Evolutionary conservation across 2,888 invertebrate genomes (phyloP).

Genomic region (Acanthosepion lycidas): DNA sequence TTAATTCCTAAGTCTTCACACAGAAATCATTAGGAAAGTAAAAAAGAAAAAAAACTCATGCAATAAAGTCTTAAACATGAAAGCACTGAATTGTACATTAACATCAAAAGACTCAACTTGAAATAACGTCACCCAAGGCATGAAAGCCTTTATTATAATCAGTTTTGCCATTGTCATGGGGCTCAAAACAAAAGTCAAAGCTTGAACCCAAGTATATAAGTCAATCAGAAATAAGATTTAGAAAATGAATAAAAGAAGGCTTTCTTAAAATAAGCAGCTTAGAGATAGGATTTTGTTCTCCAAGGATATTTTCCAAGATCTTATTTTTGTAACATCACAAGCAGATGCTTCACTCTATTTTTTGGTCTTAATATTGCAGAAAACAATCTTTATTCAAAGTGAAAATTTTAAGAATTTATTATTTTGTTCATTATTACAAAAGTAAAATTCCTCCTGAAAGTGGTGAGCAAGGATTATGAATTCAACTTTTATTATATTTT

Average conservation of each 20-base stretch:
- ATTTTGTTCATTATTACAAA: background rate
- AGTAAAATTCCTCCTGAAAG: background rate
- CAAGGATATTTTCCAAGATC: background rate
- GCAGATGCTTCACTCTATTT: background rate
- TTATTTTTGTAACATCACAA: background rate
- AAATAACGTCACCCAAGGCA: constrained; percentile 8
- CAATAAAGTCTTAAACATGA: background rate
- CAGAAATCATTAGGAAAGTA: background rate
- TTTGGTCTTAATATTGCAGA: background rate
- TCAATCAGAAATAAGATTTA: constrained; percentile 16
- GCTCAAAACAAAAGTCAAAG: background rate
- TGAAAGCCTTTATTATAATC: constrained; percentile 33
- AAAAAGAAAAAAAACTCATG: background rate
- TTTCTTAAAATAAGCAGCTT: constrained; percentile 15
- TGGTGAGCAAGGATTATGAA: background rate
- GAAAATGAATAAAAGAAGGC: background rate
- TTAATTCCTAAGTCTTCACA: constrained; percentile 1
- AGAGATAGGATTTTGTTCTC: background rate
- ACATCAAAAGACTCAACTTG: background rate
- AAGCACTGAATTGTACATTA: background rate
- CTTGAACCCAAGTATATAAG: too few relatives aligned
- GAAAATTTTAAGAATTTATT: background rate
- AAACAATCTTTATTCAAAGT: background rate
- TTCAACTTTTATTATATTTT: background rate
- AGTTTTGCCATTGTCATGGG: background rate